phyloP scores from a whole-genome alignment of 2,113 vertebrate genomes.

The Larimichthys polyactis region DNA sequence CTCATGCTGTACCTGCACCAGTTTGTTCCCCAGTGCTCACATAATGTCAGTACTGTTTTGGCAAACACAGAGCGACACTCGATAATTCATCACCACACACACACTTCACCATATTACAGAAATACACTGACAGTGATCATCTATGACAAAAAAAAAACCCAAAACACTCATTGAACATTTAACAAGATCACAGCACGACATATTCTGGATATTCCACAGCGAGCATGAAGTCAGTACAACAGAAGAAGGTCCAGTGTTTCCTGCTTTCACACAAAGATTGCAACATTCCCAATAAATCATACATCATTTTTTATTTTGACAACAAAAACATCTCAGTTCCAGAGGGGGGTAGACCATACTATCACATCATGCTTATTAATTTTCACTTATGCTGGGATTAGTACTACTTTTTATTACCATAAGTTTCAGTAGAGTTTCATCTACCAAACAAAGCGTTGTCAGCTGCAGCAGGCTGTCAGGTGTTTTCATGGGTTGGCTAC shows the following conservation, averaged over 20 bases:
- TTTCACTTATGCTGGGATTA: constrained; percentile 52
- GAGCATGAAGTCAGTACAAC: constrained; percentile 84
- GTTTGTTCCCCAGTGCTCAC: not conserved
- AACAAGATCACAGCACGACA: constrained; percentile 82
- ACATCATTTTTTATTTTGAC: constrained; percentile 76
- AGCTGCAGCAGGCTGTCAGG: not conserved
- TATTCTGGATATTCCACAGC: constrained; percentile 83
- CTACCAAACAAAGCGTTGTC: constrained; percentile 2
- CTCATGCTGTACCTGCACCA: constrained; percentile 59
- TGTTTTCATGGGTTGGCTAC: constrained; percentile 61
- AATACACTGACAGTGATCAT: constrained; percentile 81
- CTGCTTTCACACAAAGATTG: constrained; percentile 77
- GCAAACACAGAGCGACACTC: constrained; percentile 86
- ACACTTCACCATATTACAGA: constrained; percentile 78
- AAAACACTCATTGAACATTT: constrained; percentile 74
- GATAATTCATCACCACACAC: constrained; percentile 78
- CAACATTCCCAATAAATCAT: constrained; percentile 87
- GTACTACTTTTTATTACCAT: constrained; percentile 19
- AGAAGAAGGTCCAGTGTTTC: constrained; percentile 85
- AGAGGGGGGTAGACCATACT: constrained; percentile 76
- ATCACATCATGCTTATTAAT: constrained; percentile 79
- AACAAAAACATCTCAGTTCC: constrained; percentile 74
- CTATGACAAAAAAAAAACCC: constrained; percentile 75
- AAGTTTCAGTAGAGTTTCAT: constrained; percentile 62
- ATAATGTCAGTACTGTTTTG: constrained; percentile 74